Evolutionary conservation across 2,113 vertebrate species (phyloP).

Genomic region (Rallus limicola): DNA sequence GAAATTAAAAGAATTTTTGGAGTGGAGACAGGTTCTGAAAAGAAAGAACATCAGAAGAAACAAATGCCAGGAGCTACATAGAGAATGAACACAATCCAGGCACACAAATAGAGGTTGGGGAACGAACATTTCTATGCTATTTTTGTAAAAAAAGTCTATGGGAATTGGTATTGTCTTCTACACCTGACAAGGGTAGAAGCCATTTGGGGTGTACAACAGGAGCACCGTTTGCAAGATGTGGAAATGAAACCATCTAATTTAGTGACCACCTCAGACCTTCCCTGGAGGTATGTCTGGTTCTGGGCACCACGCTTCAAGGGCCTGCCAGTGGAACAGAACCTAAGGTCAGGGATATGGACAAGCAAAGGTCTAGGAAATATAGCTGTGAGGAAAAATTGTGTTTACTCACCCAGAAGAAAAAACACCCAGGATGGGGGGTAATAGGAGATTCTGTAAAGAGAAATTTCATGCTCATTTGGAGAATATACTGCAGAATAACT

Average conservation of each 20-base stretch:
- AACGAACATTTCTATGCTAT: not conserved
- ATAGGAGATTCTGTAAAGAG: not conserved
- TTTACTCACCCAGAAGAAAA: not conserved
- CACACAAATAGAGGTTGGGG: not conserved
- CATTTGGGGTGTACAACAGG: not conserved
- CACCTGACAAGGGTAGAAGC: not conserved
- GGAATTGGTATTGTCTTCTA: not conserved
- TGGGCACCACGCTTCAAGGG: not conserved
- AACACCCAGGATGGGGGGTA: not conserved
- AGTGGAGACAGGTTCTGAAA: not conserved
- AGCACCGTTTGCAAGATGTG: not conserved
- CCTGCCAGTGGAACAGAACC: not conserved
- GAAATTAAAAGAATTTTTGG: not conserved
- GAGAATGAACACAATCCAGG: not conserved
- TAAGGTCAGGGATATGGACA: not conserved
- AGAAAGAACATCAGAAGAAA: not conserved
- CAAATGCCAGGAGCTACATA: not conserved
- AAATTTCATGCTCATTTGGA: not conserved
- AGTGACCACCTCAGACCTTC: not conserved
- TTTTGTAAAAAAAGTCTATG: not conserved
- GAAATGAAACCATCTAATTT: not conserved
- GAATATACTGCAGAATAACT: not conserved
- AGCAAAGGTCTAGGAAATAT: not conserved
- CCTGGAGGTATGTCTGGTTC: not conserved
- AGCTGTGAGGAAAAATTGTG: not conserved